Base-by-base conservation (phyloP, 1,140 invertebrate species). In the Cyclargus thomasi region DNA sequence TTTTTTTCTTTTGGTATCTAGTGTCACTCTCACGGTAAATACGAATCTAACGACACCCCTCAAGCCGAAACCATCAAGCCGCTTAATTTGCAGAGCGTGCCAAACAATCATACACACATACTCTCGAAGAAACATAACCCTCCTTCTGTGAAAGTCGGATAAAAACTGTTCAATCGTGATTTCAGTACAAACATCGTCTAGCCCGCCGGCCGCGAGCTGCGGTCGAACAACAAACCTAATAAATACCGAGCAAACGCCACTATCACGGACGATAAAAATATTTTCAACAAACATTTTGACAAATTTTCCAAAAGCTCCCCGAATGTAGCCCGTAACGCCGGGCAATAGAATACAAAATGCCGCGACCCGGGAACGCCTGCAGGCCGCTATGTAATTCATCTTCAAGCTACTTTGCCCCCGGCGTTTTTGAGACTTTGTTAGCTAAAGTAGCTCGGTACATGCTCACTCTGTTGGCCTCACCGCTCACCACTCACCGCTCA, bases 381-480 rank as follows among this genome's bases (percentile, higher is more conserved):
- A 59, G 18, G 55, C 55, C 7, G n/a, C 53, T 55, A n/a, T 55
- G 55, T 59, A 21, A 59, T 59, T 59, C 55, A 59, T 59, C 55
- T 59, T 21, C 55, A 20, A 21, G 55, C 55, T 55, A 17, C 53
- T 59, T 59, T 20, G 20, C 55, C 55, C 18, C 17, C 10, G 55
- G 55, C 55, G 7, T 59, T 59, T 59, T 59, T 59, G 55, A 59
- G 55, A 59, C 55, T 59, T 59, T 59, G 55, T 59, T 59, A 59
- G 55, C 55, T 59, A 18, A 59, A 59, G 55, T 59, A 59, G 55
- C 55, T 21, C 55, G 55, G 21, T 21, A 59, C 55, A 59, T 59
- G 55, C 55, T 59, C 55, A 59, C 55, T 20, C 14, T 59, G 17
- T 59, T 20, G 55, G 18, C 21, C 17, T 55, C 53, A 55, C 10